Percentiles rank a stretch among this genome's conserved stretches.
phyloP scores from a whole-genome alignment of 2,113 vertebrate genomes.

The Diphyllodes magnificus region DNA sequence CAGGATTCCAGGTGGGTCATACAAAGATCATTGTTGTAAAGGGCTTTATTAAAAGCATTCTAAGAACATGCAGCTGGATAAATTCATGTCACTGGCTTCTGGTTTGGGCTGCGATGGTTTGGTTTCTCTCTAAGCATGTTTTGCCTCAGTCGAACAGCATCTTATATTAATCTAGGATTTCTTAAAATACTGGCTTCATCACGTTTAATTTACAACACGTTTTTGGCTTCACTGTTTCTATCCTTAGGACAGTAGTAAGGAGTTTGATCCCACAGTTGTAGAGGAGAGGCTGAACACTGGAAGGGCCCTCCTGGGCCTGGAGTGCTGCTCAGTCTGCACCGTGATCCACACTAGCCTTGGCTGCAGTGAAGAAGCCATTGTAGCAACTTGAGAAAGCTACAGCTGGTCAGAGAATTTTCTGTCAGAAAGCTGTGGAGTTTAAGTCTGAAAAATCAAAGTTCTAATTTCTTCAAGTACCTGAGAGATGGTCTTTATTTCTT shows the following conservation, averaged over 20 bases:
- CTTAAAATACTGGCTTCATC: background rate
- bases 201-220: background rate
- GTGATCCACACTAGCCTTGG: fast-evolving
- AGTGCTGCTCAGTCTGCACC: background rate
- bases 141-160: background rate
- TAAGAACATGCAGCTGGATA: background rate
- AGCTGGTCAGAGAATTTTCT: background rate
- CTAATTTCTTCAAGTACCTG: background rate
- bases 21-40: background rate
- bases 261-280: background rate
- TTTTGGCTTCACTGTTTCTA: background rate
- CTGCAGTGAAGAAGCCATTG: background rate
- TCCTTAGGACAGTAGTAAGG: background rate
- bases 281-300: background rate
- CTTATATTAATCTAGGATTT: background rate
- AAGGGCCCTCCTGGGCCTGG: background rate
- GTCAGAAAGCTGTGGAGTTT: background rate
- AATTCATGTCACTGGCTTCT: background rate
- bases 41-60: background rate
- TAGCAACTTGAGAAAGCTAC: background rate
- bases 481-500: background rate
- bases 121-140: background rate
- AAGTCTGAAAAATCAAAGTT: background rate
- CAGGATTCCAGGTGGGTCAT: background rate
- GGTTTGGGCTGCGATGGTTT: background rate